These are phyloP conservation scores for Machimus rusticus DNA, from an alignment of 2,888 invertebrate species.

Conservation along the genomic window DNA sequence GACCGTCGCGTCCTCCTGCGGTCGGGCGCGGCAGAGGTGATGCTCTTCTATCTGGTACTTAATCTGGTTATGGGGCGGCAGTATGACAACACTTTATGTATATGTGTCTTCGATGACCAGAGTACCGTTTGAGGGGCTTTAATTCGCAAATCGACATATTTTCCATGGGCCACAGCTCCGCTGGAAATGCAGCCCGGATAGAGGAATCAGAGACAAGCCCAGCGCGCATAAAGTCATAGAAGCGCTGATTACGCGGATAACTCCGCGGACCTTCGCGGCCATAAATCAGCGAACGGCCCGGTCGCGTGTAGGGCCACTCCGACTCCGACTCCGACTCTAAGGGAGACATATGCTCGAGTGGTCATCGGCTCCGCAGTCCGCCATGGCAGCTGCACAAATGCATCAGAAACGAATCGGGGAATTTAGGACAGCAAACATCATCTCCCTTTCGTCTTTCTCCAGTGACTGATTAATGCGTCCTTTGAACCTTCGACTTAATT, in stretches of 20 bases:
- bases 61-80: conserved; percentile 44
- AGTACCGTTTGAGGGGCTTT: conserved; percentile 42
- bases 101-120: conserved; percentile 26
- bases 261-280: conserved; percentile 1
- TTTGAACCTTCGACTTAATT: conserved; percentile 41
- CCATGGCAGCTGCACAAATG: neutral
- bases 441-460: conserved; percentile 19
- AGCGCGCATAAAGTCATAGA: conserved; percentile 25
- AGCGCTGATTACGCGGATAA: conserved; percentile 31
- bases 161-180: neutral
- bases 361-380: neutral
- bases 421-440: conserved; percentile 34
- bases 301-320: conserved; percentile 33
- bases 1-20: neutral
- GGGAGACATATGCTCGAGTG: conserved; percentile 3
- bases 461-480: conserved; percentile 43
- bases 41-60: conserved; percentile 40
- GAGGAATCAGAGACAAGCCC: neutral
- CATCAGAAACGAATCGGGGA: conserved; percentile 11
- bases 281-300: conserved; percentile 23
- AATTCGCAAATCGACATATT: conserved; percentile 42
- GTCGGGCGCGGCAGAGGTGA: neutral
- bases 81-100: conserved; percentile 41
- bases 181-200: neutral
- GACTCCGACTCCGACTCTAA: neutral